Percentiles rank a stretch among this genome's conserved stretches.
Conservation (phyloP, 2,113 vertebrate genomes). For the Ceyx melanurus region DNA sequence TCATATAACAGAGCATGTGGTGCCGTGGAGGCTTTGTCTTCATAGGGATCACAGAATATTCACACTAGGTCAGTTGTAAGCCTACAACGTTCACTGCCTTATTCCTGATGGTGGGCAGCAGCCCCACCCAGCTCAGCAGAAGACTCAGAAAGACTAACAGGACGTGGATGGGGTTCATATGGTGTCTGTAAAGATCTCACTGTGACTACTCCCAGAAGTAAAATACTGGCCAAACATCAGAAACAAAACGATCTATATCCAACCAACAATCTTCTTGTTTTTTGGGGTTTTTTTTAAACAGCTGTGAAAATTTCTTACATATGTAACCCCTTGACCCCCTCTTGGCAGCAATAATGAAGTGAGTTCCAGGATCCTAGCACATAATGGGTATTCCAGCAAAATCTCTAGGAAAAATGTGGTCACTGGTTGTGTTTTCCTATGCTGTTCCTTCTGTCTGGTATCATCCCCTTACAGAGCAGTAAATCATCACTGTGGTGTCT, state of each 20-base stretch:
- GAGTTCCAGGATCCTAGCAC: background rate
- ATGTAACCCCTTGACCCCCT: background rate
- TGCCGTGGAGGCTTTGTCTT: background rate
- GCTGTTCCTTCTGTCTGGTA: background rate
- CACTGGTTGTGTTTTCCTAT: background rate
- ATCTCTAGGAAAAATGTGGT: background rate
- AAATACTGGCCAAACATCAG: background rate
- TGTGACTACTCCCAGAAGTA: background rate
- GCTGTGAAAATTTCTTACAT: background rate
- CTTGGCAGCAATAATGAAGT: background rate
- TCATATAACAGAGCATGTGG: background rate
- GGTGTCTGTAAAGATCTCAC: background rate
- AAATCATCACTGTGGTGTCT: background rate
- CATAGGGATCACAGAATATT: background rate
- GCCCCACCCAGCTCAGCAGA: background rate
- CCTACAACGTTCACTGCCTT: background rate
- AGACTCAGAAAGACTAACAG: background rate
- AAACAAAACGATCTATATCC: background rate
- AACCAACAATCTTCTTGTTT: background rate
- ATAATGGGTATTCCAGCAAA: background rate
- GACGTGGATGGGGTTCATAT: background rate
- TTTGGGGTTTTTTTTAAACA: background rate
- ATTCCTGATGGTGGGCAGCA: background rate
- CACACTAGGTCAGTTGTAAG: background rate
- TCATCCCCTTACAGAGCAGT: background rate